Evolutionary conservation across 2,797 vertebrate genomes (phyloP).

Genomic region (Coracias cyanogaster): DNA sequence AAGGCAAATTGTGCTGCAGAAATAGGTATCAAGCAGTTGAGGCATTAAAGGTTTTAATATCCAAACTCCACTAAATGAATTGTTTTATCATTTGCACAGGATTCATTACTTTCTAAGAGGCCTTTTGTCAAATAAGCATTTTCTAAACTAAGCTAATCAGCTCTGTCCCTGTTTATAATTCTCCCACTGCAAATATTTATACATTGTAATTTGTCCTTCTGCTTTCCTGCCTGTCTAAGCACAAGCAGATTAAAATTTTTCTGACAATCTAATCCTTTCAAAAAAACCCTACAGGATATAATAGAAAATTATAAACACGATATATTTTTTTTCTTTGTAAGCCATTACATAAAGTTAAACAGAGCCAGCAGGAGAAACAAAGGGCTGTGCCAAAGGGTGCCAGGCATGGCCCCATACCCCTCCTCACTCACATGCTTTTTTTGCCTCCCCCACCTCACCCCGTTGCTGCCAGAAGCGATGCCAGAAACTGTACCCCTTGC

Average conservation of each 20-base stretch:
- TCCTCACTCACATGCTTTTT: fast-evolving
- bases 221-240: slow-evolving; percentile 26
- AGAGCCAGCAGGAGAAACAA: not conserved
- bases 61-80: not conserved
- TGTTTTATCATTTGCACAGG: slow-evolving; percentile 43
- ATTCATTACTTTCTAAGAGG: slow-evolving; percentile 59
- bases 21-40: not conserved
- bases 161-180: slow-evolving; percentile 44
- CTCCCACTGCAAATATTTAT: slow-evolving; percentile 57
- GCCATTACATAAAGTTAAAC: not conserved
- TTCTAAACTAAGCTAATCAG: slow-evolving; percentile 43
- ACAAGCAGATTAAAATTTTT: not conserved
- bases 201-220: slow-evolving; percentile 29
- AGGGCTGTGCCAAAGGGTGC: not conserved
- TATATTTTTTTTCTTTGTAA: not conserved
- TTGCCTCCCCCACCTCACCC: not conserved
- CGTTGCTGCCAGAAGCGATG: not conserved
- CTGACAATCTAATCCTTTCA: not conserved
- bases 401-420: fast-evolving
- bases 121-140: slow-evolving; percentile 51
- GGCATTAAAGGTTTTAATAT: slow-evolving; percentile 49
- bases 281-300: not conserved
- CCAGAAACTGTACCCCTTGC: not conserved
- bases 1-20: slow-evolving; percentile 6
- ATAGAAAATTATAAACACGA: not conserved